Conservation (phyloP, 2,113 vertebrate genomes). For the Rynchops niger region DNA sequence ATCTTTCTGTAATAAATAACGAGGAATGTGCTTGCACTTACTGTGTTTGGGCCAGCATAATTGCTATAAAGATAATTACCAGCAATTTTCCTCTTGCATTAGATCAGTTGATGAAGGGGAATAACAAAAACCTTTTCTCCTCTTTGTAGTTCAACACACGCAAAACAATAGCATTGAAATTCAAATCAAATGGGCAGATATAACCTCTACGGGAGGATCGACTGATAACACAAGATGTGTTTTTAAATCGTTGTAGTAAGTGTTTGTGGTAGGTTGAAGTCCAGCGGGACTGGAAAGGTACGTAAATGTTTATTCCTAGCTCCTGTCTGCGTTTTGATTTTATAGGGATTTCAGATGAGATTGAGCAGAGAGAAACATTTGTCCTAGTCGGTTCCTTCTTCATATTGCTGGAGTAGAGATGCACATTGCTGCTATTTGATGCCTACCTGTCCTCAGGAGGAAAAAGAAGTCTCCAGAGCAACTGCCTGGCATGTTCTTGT, state of each 20-base stretch:
- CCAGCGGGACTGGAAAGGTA: background rate
- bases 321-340: background rate
- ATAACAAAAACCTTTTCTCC: slow-evolving; percentile 57
- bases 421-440: background rate
- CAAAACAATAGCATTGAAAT: slow-evolving; percentile 59
- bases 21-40: slow-evolving; percentile 59
- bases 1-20: slow-evolving; percentile 55
- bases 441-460: background rate
- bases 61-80: slow-evolving; percentile 66
- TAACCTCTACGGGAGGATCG: background rate
- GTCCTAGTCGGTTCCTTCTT: background rate
- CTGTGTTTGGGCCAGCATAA: slow-evolving; percentile 53
- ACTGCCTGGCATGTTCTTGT: background rate
- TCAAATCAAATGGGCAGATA: slow-evolving; percentile 46
- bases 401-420: background rate
- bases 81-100: slow-evolving; percentile 70
- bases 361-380: background rate
- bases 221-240: background rate
- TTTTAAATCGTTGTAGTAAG: background rate
- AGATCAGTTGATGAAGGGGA: slow-evolving; percentile 61
- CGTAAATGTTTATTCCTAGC: slow-evolving; percentile 4
- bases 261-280: background rate
- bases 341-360: background rate
- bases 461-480: background rate
- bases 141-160: slow-evolving; percentile 56